Conservation (phyloP, 2,113 vertebrate genomes). For the Craseonycteris thonglongyai region DNA sequence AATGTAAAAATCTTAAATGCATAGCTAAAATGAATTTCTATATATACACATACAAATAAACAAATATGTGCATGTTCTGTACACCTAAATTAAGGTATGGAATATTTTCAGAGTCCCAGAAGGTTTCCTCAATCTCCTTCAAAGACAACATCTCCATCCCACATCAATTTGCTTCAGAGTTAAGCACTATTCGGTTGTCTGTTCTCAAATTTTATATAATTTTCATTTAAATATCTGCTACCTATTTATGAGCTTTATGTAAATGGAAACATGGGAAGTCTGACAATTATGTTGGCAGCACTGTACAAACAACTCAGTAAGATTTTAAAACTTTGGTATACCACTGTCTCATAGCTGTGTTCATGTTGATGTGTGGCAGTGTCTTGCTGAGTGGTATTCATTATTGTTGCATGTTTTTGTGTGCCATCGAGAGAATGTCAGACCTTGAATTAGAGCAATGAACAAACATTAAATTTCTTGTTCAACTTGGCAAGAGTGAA, state of each 20-base stretch:
- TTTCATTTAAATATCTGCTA: not conserved
- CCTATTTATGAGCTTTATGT: not conserved
- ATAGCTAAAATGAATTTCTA: not conserved
- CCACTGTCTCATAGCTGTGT: too few relatives aligned
- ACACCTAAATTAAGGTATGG: not conserved
- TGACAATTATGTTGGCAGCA: too few relatives aligned
- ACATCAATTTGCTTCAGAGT: not conserved
- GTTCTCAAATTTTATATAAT: not conserved
- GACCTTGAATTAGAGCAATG: too few relatives aligned
- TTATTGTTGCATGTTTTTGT: too few relatives aligned
- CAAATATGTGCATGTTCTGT: not conserved
- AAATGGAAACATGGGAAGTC: not conserved
- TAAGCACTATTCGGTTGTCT: not conserved
- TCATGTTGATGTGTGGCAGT: too few relatives aligned
- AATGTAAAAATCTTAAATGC: not conserved
- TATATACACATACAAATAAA: not conserved
- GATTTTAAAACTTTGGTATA: too few relatives aligned
- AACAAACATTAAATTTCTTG: too few relatives aligned
- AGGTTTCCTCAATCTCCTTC: not conserved
- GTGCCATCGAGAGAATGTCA: too few relatives aligned
- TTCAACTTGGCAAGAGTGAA: too few relatives aligned
- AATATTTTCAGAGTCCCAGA: not conserved
- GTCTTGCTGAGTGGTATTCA: too few relatives aligned
- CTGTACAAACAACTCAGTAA: too few relatives aligned
- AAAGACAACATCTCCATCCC: not conserved